These are phyloP conservation scores for Apogon talboti DNA, from an alignment of 2,797 vertebrate species.

Conservation along the genomic window DNA sequence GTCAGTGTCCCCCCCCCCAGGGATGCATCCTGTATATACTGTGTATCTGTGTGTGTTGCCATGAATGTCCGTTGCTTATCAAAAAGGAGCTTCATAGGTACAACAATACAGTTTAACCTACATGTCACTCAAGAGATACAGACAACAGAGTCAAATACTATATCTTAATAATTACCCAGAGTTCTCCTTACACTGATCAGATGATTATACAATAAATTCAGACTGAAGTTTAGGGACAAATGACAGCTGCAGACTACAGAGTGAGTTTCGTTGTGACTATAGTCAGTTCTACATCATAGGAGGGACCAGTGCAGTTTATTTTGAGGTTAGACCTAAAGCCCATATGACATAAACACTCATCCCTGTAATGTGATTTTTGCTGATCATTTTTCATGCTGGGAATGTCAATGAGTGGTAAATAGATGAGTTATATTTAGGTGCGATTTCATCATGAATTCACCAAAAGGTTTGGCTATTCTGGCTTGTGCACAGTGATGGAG, in stretches of 20 bases:
- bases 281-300: slow-evolving; percentile 36
- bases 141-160: background rate
- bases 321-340: slow-evolving; percentile 64
- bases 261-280: slow-evolving; percentile 58
- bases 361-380: slow-evolving; percentile 46
- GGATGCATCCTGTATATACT: slow-evolving; percentile 24
- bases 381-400: slow-evolving; percentile 57
- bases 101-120: slow-evolving; percentile 1
- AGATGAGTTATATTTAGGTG: slow-evolving; percentile 56
- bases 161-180: slow-evolving; percentile 32
- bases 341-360: slow-evolving; percentile 6
- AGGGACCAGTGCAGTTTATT: slow-evolving; percentile 61
- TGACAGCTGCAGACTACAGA: slow-evolving; percentile 52
- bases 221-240: no score
- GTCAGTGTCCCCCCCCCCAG: slow-evolving; percentile 64
- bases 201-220: slow-evolving; percentile 33
- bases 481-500: slow-evolving; percentile 42
- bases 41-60: slow-evolving; percentile 3
- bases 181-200: slow-evolving; percentile 45
- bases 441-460: slow-evolving; percentile 48
- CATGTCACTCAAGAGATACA: background rate
- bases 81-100: slow-evolving; percentile 21
- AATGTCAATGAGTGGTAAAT: slow-evolving; percentile 48
- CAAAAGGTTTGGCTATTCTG: slow-evolving; percentile 32
- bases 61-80: background rate